phyloP scores from a whole-genome alignment of 2,888 invertebrate species.

The Rhorus exstirpatorius region DNA sequence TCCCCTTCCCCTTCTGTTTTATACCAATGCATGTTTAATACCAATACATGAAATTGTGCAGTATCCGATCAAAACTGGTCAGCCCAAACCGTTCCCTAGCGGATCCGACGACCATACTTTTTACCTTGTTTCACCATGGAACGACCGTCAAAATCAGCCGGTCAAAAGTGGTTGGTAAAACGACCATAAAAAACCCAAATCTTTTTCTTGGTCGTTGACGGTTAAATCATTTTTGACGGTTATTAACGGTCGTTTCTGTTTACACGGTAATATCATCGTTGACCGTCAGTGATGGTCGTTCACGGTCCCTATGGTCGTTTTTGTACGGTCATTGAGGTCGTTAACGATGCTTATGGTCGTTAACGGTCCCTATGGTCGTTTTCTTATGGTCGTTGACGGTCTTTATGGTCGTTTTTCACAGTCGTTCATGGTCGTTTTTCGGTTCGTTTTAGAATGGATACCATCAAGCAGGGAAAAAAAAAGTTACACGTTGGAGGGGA shows the following conservation, averaged over 20 bases:
- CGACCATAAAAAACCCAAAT: neutral
- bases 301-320: neutral
- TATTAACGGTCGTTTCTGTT: conserved; percentile 24
- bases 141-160: too few relatives aligned
- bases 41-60: too few relatives aligned
- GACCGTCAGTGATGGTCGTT: neutral
- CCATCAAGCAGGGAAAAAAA: too few relatives aligned
- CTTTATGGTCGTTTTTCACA: neutral
- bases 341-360: too few relatives aligned
- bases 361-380: neutral
- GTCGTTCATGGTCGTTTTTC: neutral
- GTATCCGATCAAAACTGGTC: too few relatives aligned
- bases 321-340: conserved; percentile 15
- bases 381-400: neutral
- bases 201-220: neutral
- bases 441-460: neutral
- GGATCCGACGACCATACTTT: too few relatives aligned
- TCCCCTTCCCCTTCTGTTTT: too few relatives aligned
- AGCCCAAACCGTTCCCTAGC: too few relatives aligned
- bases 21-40: too few relatives aligned
- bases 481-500: too few relatives aligned
- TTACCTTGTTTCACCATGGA: too few relatives aligned
- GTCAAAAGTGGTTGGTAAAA: neutral
- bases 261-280: conserved; percentile 8
- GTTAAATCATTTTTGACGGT: conserved; percentile 10